Conservation (phyloP, 2,113 vertebrate species). For the Pungitius pungitius region DNA sequence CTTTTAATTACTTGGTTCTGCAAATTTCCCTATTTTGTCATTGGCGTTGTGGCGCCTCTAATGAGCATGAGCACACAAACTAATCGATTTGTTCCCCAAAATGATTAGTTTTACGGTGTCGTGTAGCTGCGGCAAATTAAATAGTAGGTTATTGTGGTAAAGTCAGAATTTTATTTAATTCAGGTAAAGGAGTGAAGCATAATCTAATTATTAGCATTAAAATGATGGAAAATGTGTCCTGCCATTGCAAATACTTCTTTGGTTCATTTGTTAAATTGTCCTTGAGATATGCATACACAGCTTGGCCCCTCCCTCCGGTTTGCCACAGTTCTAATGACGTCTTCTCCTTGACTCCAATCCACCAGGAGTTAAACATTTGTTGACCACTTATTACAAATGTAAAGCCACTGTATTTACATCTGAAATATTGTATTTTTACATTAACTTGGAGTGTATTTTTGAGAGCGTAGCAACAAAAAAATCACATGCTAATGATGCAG, state of each 20-base stretch:
- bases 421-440: no score
- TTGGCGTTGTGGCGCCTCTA: background rate
- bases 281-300: background rate
- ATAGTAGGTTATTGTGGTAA: background rate
- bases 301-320: no score
- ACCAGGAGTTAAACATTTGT: no score
- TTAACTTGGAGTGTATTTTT: no score
- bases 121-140: background rate
- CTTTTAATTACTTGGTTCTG: no score
- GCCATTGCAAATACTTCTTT: background rate
- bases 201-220: background rate
- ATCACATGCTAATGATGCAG: background rate
- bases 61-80: slow-evolving; percentile 9
- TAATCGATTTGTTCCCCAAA: slow-evolving; percentile 10
- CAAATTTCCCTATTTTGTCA: no score
- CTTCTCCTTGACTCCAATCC: no score
- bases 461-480: no score
- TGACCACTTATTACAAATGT: no score
- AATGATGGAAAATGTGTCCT: background rate
- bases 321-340: no score
- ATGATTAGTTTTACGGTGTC: background rate
- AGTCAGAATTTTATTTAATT: slow-evolving; percentile 20
- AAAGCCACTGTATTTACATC: no score
- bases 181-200: background rate
- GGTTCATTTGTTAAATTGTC: background rate